phyloP scores from a whole-genome alignment of 2,113 vertebrate genomes.

The Lampris incognitus region DNA sequence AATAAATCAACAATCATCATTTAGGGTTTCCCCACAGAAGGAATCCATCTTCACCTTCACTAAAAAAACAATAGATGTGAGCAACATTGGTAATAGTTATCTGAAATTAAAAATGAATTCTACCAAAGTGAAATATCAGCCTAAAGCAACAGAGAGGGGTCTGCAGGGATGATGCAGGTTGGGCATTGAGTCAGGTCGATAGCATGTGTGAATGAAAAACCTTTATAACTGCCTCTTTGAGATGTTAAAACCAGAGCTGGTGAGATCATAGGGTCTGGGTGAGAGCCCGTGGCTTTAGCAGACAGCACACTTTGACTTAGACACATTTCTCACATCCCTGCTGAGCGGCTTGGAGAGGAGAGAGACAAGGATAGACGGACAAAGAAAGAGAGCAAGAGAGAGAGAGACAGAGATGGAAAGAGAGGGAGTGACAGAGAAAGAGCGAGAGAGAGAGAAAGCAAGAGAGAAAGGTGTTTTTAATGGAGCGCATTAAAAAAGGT shows the following conservation, averaged over 20 bases:
- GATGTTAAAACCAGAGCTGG: conserved; percentile 26
- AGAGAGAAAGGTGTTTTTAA: conserved; percentile 17
- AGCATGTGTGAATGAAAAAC: not conserved
- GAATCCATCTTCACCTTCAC: no score
- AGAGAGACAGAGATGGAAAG: no score
- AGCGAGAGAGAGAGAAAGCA: no score
- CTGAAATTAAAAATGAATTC: no score
- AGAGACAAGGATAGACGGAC: not conserved
- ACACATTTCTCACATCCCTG: conserved; percentile 66
- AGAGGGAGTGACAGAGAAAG: no score
- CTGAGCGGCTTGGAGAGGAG: conserved; percentile 27
- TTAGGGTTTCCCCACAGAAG: no score
- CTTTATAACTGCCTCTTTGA: conserved; percentile 16
- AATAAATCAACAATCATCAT: no score
- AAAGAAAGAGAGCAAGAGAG: not conserved
- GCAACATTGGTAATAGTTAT: no score
- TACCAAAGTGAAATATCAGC: no score
- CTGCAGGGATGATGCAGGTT: not conserved
- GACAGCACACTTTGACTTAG: conserved; percentile 52
- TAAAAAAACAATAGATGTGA: no score
- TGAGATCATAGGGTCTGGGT: conserved; percentile 52
- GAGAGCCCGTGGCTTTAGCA: conserved; percentile 40
- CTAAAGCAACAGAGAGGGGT: not conserved
- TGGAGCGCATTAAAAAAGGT: conserved; percentile 53
- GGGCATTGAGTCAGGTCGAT: not conserved